Conservation (phyloP, 2,797 vertebrate genomes). For the Anableps anableps region DNA sequence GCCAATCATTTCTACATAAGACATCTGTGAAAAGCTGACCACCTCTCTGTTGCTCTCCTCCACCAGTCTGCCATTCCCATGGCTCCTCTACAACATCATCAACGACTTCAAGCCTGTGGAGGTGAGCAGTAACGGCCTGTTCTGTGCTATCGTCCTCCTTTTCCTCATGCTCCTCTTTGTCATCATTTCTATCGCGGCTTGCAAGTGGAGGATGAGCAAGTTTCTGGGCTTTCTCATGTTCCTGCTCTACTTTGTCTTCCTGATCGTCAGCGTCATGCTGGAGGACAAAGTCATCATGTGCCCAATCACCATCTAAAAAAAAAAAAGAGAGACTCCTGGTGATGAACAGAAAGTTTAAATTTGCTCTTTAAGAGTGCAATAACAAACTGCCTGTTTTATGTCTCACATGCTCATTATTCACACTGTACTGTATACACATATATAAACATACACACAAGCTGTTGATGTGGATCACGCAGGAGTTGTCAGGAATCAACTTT, state of each 20-base stretch:
- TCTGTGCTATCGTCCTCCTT: slow-evolving; percentile 98
- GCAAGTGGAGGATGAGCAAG: slow-evolving; percentile 99
- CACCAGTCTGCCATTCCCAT: slow-evolving; percentile 94
- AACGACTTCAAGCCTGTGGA: slow-evolving; percentile 84
- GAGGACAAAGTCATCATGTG: slow-evolving; percentile 93
- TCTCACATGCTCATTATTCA: slow-evolving; percentile 25
- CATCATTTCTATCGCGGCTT: slow-evolving; percentile 92
- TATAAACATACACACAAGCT: slow-evolving; percentile 9
- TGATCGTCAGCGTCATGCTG: slow-evolving; percentile 93
- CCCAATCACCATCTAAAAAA: slow-evolving; percentile 88
- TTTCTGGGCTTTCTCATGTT: slow-evolving; percentile 93
- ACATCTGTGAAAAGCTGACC: background rate
- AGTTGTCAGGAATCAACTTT: slow-evolving; percentile 17
- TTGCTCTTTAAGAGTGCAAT: slow-evolving; percentile 24
- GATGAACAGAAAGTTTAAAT: background rate
- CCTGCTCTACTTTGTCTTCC: slow-evolving; percentile 94
- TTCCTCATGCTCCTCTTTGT: slow-evolving; percentile 99
- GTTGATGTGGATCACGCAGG: slow-evolving; percentile 26
- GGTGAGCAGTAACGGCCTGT: slow-evolving; percentile 98
- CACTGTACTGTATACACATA: slow-evolving; percentile 16
- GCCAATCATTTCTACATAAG: too few relatives aligned
- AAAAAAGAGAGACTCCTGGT: slow-evolving; percentile 59
- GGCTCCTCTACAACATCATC: slow-evolving; percentile 87
- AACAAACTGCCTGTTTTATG: slow-evolving; percentile 24
- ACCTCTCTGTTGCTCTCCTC: slow-evolving; percentile 14